Conservation (phyloP, 2,888 invertebrate species). For the Colletes collaris region DNA sequence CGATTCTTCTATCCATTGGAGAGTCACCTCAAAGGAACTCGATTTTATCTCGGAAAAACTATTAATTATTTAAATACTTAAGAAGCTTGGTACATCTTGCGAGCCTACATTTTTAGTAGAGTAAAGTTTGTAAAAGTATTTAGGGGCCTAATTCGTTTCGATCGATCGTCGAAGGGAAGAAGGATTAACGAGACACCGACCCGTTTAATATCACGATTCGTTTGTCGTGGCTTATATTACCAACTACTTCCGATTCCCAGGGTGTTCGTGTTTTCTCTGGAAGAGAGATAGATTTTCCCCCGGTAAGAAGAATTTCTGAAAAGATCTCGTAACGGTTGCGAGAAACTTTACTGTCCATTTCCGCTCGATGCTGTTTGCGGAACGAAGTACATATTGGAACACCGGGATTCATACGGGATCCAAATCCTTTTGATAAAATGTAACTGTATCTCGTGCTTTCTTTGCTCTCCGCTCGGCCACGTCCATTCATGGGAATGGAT, state of each 20-base stretch:
- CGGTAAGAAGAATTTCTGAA: neutral
- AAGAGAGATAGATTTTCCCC: too few species aligned
- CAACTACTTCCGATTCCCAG: too few species aligned
- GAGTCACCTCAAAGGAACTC: neutral
- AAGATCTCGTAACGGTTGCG: neutral
- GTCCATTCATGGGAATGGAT: slow-evolving; percentile 1
- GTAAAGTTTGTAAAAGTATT: too few species aligned
- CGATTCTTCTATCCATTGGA: slow-evolving; percentile 9
- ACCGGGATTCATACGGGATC: neutral
- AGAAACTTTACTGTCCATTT: slow-evolving; percentile 10
- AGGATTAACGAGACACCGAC: slow-evolving; percentile 1
- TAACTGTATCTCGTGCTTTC: neutral
- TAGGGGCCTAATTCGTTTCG: too few species aligned
- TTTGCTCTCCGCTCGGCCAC: neutral
- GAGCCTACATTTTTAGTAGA: too few species aligned
- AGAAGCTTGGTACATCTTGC: too few species aligned
- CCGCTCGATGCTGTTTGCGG: slow-evolving; percentile 16
- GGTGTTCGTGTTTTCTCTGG: too few species aligned
- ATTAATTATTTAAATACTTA: too few species aligned
- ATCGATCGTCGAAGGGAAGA: too few species aligned
- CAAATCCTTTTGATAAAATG: slow-evolving; percentile 24
- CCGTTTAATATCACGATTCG: slow-evolving; percentile 6
- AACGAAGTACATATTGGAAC: slow-evolving; percentile 12
- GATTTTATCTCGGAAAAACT: too few species aligned
- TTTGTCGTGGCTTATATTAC: too few species aligned